Conservation (phyloP, 64 coral and sea anemone genomes). For the Cladopsammia gracilis region DNA sequence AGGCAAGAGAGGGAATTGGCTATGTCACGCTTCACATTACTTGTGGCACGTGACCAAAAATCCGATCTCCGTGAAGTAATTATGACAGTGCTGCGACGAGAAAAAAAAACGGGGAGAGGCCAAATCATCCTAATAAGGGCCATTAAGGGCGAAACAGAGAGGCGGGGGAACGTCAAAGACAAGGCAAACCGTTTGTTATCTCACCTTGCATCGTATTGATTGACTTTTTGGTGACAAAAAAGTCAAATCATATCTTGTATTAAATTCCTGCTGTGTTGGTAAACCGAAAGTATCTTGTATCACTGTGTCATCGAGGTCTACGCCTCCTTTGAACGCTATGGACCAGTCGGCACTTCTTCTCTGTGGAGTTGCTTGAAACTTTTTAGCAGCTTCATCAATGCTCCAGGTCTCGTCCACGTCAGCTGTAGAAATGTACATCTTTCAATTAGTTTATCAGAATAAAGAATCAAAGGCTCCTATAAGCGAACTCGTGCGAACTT, state of each 20-base stretch:
- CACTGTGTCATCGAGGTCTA: background rate
- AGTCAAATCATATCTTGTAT: constrained; percentile 7
- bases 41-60: no score
- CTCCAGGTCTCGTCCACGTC: constrained; percentile 21
- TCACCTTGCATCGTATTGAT: constrained; percentile 30
- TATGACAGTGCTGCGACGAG: no score
- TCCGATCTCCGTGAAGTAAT: no score
- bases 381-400: background rate
- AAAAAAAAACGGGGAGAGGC: no score
- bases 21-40: no score
- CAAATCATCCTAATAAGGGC: no score
- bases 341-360: background rate
- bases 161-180: no score
- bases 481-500: no score
- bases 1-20: no score
- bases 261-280: background rate
- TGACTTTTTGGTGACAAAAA: constrained; percentile 14
- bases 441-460: background rate
- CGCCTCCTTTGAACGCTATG: constrained; percentile 21
- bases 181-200: background rate
- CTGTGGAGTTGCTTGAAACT: background rate
- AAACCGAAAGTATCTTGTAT: background rate
- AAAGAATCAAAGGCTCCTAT: background rate
- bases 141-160: no score
- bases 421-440: background rate